Conservation (phyloP, 1,140 invertebrate species). For the Bombus haemorrhoidalis region DNA sequence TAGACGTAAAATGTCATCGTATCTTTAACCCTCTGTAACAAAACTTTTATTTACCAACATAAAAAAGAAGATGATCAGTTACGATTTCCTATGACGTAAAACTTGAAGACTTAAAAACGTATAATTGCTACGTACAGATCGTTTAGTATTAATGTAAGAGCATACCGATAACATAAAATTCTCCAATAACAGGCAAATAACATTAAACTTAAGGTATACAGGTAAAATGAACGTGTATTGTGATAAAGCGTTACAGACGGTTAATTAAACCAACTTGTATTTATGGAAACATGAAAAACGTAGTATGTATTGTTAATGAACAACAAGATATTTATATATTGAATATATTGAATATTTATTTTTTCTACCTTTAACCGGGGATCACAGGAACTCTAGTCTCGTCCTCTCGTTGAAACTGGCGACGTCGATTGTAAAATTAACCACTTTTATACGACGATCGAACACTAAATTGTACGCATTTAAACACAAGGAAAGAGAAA, state of each 20-base stretch:
- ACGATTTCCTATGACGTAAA: no score
- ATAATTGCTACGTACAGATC: no score
- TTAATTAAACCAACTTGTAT: background rate
- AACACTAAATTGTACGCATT: background rate
- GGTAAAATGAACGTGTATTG: background rate
- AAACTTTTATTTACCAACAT: background rate
- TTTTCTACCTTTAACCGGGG: no score
- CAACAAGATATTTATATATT: background rate
- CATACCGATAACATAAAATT: background rate
- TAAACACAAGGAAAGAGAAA: background rate
- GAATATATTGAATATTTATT: background rate
- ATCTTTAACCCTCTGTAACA: background rate
- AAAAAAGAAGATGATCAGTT: background rate
- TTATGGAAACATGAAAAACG: no score
- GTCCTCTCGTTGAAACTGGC: no score
- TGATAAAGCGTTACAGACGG: background rate
- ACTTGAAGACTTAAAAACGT: no score
- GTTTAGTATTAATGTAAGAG: background rate
- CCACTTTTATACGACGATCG: background rate
- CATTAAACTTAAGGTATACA: no score
- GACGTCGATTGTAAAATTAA: background rate
- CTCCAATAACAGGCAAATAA: background rate
- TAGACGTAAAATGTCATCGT: background rate
- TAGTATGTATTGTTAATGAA: no score
- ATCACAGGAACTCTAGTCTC: no score